Evolutionary conservation across 1,140 invertebrate species (phyloP).

Genomic region (Papilio helenus): DNA sequence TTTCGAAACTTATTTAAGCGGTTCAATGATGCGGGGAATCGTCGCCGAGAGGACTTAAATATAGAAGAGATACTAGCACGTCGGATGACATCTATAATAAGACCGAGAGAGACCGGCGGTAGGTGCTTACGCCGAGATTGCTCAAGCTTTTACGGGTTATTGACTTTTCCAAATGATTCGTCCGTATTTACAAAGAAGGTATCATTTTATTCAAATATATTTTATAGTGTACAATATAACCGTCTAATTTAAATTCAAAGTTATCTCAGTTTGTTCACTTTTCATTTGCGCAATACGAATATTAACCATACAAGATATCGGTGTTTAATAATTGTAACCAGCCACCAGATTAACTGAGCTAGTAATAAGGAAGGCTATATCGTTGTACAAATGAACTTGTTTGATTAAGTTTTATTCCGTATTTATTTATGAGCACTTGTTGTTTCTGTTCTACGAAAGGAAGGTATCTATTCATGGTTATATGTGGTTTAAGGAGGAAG

Average conservation of each 20-base stretch:
- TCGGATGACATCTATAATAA: conserved; percentile 82
- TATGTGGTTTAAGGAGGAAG: conserved; percentile 28
- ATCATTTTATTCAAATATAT: conserved; percentile 16
- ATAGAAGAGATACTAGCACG: conserved; percentile 80
- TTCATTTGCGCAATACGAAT: neutral
- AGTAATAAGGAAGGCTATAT: conserved; percentile 37
- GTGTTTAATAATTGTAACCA: neutral
- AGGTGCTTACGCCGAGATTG: conserved; percentile 64
- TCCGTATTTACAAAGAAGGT: conserved; percentile 45
- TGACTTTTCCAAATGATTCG: conserved; percentile 63
- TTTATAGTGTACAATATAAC: neutral
- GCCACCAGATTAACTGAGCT: conserved; percentile 21
- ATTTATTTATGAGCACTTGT: conserved; percentile 29
- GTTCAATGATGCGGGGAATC: conserved; percentile 53
- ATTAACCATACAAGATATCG: conserved; percentile 1
- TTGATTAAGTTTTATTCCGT: conserved; percentile 34
- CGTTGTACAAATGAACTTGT: conserved; percentile 30
- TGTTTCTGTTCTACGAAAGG: conserved; percentile 9
- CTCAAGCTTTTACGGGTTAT: conserved; percentile 75
- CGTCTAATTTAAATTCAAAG: neutral
- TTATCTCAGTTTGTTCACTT: neutral
- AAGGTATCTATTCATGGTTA: conserved; percentile 32
- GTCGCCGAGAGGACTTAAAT: conserved; percentile 72
- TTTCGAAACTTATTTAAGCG: conserved; percentile 47
- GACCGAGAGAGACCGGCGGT: conserved; percentile 73